Conservation (phyloP, 2,888 invertebrate species). For the Diarsia mendica region DNA sequence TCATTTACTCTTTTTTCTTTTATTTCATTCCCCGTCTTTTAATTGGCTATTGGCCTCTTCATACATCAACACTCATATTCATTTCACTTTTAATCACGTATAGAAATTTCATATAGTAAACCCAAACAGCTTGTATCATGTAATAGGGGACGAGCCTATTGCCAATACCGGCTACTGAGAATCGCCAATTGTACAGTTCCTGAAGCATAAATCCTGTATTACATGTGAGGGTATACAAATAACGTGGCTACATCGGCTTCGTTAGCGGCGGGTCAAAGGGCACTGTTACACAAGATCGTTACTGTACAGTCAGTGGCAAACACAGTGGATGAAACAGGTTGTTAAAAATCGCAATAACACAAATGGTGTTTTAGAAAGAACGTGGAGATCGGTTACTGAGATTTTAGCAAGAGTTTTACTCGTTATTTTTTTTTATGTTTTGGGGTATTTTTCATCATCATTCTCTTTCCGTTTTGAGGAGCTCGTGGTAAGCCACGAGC, state of each 20-base stretch:
- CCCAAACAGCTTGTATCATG: neutral
- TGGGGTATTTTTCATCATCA: too few relatives aligned
- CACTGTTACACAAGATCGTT: conserved; percentile 56
- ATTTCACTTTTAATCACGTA: neutral
- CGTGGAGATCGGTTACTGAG: neutral
- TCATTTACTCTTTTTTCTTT: neutral
- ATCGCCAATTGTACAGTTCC: conserved; percentile 25
- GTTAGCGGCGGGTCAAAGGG: conserved; percentile 64
- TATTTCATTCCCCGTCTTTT: neutral
- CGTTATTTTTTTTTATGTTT: neutral
- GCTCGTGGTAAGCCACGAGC: too few relatives aligned
- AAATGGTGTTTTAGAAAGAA: neutral
- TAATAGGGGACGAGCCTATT: conserved; percentile 1
- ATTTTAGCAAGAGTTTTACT: neutral
- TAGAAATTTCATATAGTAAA: neutral
- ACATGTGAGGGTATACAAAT: conserved; percentile 53
- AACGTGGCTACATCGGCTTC: conserved; percentile 58
- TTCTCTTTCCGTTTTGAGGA: too few relatives aligned
- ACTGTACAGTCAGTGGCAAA: conserved; percentile 38
- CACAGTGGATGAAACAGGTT: neutral
- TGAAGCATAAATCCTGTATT: conserved; percentile 54
- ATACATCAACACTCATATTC: neutral
- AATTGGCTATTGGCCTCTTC: neutral
- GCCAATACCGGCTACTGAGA: conserved; percentile 22
- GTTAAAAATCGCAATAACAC: neutral